phyloP scores from a whole-genome alignment of 1,140 invertebrate species.

The Zophobas atratus region DNA sequence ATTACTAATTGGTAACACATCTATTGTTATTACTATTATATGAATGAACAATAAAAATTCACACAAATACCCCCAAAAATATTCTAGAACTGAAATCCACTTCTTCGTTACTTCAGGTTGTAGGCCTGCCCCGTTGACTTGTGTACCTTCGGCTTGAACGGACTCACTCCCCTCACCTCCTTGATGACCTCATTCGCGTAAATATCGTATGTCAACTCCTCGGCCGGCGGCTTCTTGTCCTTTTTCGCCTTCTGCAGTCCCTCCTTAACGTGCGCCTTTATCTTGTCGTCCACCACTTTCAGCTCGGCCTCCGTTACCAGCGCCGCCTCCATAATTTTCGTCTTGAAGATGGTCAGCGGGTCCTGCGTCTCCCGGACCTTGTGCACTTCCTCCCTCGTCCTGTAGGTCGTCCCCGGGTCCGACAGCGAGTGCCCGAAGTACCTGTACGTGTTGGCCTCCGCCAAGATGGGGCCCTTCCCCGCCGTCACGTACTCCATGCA shows the following conservation, averaged over 20 bases:
- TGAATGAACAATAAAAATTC: too few species aligned
- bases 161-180: not conserved
- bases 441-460: constrained; percentile 85
- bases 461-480: constrained; percentile 89
- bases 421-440: constrained; percentile 88
- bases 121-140: too few species aligned
- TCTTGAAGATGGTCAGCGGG: constrained; percentile 90
- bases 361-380: constrained; percentile 89
- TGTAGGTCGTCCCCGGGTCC: constrained; percentile 84
- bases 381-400: constrained; percentile 90
- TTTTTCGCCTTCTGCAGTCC: constrained; percentile 47
- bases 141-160: too few species aligned
- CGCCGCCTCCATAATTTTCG: constrained; percentile 72
- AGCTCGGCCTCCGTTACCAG: constrained; percentile 74
- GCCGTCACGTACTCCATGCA: constrained; percentile 85
- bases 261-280: constrained; percentile 69
- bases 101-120: too few species aligned
- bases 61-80: too few species aligned
- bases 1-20: too few species aligned
- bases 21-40: too few species aligned
- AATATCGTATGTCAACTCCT: constrained; percentile 91
- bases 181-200: constrained; percentile 73
- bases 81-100: too few species aligned
- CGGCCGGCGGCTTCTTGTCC: constrained; percentile 70
- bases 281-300: constrained; percentile 87